Evolutionary conservation across 2,113 vertebrate species (phyloP).

Genomic region (Thunnus maccoyii): DNA sequence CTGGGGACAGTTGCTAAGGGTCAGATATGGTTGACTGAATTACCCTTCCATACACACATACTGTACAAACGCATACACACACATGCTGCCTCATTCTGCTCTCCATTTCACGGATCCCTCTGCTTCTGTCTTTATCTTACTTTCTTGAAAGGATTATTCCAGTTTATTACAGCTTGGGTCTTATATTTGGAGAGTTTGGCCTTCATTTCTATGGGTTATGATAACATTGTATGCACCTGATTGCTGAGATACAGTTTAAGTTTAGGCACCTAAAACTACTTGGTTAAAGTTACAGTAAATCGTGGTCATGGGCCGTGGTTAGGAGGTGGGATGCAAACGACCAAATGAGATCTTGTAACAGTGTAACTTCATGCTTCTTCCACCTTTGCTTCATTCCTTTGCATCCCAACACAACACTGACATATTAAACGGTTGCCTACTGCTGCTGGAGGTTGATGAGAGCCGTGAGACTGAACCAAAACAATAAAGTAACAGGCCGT

Average conservation of each 20-base stretch:
- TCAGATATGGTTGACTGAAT: slow-evolving; percentile 43
- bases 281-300: background rate
- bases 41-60: slow-evolving; percentile 1
- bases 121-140: background rate
- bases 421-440: too few species aligned
- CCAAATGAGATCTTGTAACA: too few species aligned
- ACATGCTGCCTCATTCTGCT: slow-evolving; percentile 13
- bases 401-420: too few species aligned
- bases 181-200: background rate
- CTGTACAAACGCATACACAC: slow-evolving; percentile 11
- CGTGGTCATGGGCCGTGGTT: background rate
- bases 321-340: too few species aligned
- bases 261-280: background rate
- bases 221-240: background rate
- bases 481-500: too few species aligned
- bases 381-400: too few species aligned
- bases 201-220: background rate
- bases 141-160: background rate
- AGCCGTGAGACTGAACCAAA: too few species aligned
- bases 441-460: too few species aligned
- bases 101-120: background rate
- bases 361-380: too few species aligned
- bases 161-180: background rate
- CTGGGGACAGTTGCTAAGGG: slow-evolving; percentile 55
- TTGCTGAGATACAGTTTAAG: too few species aligned